Conservation (phyloP, 2,797 vertebrate genomes). For the Dallia pectoralis region DNA sequence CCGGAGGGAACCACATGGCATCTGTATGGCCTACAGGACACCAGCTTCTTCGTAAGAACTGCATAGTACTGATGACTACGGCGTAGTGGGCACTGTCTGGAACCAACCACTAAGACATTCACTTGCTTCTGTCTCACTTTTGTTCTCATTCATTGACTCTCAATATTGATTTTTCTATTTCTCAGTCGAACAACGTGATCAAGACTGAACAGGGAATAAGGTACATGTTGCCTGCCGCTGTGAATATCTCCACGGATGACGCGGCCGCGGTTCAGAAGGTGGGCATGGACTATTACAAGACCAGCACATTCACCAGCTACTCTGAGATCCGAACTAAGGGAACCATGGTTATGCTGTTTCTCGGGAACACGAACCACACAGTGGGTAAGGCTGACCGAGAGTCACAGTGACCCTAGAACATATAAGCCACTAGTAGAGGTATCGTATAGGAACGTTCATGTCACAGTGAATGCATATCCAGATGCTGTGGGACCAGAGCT, state of each 20-base stretch:
- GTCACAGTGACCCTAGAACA: not conserved
- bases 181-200: conserved; percentile 71
- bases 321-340: conserved; percentile 55
- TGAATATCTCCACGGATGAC: conserved; percentile 27
- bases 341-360: conserved; percentile 42
- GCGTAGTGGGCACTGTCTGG: not conserved
- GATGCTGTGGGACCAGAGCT: not conserved
- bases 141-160: not conserved
- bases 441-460: not conserved
- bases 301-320: conserved; percentile 67
- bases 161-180: conserved; percentile 15
- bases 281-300: conserved; percentile 44
- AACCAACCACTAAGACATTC: not conserved
- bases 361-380: conserved; percentile 25
- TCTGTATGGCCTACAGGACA: conserved; percentile 18
- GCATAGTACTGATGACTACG: not conserved
- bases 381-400: conserved; percentile 39
- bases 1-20: conserved; percentile 70
- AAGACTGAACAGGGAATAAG: fast-evolving
- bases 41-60: conserved; percentile 56
- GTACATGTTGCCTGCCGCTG: fast-evolving
- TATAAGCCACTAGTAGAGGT: not conserved
- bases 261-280: conserved; percentile 54
- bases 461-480: not conserved
- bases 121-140: not conserved